Base-by-base conservation (phyloP, 1,140 invertebrate genomes). In the Dendroctonus valens region DNA sequence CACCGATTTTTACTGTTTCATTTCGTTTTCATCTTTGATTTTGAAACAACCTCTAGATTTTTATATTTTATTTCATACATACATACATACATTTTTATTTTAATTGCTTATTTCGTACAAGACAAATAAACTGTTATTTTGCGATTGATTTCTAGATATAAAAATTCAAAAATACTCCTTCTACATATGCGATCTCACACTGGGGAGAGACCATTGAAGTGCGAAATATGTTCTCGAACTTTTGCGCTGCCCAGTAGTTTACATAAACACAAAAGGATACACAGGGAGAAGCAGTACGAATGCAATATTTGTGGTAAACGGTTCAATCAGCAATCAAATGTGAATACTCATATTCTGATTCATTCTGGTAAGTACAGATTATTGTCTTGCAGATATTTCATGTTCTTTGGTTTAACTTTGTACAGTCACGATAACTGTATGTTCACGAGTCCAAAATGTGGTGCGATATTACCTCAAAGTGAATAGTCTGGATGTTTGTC, bases 241-340 rank as follows among this genome's bases (percentile, higher is more conserved):
- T 93, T 94, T 79, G 89, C 88, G 2, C 89, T 92, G 77, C 85
- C 74, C 0, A 75, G 74, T 63, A 75, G 73, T 11, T 60, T 76
- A 42, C 71, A 75, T 12, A 77, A 73, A 55, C 93, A 96, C 74
- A 86, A 86, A 80, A 76, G 89, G 11, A 86, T 87, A 14, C 90
- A 92, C 66, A 86, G 85, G 0, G 89, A 90, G 64, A 84, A 86
- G 59, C 89, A 91, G 0, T 91, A 87, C 72, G 82, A 84, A 61
- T 96, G 93, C 74, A 83, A 85, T 49, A 82, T 89, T 2, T 95
- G 92, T 74, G 83, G 83, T 0, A 87, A 86, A 66, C 82, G 85
- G 5, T 94, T 93, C 73, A 88, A 86, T 9, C 82, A 89, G 5
- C 81, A 84, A 9, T 85, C 85, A 1, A 82, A 90, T 69, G 77